A percentile compares a stretch with the other conserved stretches of the same genome.
These are phyloP conservation scores for Xiphorhynchus erythropygius DNA, from an alignment of 2,797 vertebrate species.

Conservation along the genomic window DNA sequence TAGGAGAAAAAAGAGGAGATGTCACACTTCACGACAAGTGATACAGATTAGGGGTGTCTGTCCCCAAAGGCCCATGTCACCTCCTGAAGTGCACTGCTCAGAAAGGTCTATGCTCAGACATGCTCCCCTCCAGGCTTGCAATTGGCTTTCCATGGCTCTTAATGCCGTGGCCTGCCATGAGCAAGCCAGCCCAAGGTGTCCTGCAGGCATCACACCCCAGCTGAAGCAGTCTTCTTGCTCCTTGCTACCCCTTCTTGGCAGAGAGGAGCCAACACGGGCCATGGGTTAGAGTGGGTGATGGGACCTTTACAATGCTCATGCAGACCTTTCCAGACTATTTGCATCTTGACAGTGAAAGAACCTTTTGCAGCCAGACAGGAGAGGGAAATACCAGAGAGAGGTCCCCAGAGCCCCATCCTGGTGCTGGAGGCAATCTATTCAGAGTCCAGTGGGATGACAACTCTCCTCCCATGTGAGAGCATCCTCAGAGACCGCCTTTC, in stretches of 20 bases:
- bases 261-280: neutral
- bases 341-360: neutral
- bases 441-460: accelerated
- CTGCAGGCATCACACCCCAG: neutral
- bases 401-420: neutral
- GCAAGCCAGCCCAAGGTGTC: neutral
- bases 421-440: neutral
- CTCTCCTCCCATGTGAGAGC: accelerated
- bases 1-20: neutral
- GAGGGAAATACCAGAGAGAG: neutral
- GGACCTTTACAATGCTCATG: neutral
- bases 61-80: neutral
- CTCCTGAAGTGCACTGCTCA: neutral
- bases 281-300: neutral
- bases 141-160: neutral
- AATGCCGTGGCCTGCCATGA: neutral
- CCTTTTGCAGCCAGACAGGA: neutral
- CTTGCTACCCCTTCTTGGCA: neutral
- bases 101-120: neutral
- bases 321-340: neutral
- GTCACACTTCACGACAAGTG: neutral
- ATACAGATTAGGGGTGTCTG: neutral
- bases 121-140: neutral
- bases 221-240: neutral
- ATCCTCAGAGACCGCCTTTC: neutral